A percentile compares a stretch with the other conserved stretches of the same genome.
Evolutionary conservation across 2,888 invertebrate species (phyloP).

Genomic region (Cartodere bifasciata): DNA sequence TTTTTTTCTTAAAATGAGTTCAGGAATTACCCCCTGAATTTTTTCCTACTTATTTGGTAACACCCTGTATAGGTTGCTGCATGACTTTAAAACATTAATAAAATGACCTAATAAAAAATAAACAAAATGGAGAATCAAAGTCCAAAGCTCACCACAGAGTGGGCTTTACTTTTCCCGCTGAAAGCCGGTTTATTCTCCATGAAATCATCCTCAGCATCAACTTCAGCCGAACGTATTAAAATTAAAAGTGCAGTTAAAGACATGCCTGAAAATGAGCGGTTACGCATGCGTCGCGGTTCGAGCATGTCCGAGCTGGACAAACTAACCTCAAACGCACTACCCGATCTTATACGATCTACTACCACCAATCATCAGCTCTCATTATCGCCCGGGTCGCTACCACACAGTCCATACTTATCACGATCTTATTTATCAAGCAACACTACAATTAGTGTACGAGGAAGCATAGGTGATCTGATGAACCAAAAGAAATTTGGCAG

Average conservation of each 20-base stretch:
- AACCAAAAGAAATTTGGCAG: conserved; percentile 60
- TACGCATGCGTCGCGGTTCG: conserved; percentile 54
- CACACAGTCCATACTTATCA: conserved; percentile 41
- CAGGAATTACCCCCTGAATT: too few relatives aligned
- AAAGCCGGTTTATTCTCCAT: conserved; percentile 44
- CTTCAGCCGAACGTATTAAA: conserved; percentile 24
- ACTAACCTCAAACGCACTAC: conserved; percentile 31
- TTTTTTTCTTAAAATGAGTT: too few relatives aligned
- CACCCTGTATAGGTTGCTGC: too few relatives aligned
- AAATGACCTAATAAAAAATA: too few relatives aligned
- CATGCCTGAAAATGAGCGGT: conserved; percentile 25
- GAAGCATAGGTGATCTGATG: conserved; percentile 61
- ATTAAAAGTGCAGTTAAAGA: conserved; percentile 21
- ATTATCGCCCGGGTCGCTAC: conserved; percentile 35
- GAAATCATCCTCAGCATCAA: conserved; percentile 35
- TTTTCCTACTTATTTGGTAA: too few relatives aligned
- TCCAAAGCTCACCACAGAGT: too few relatives aligned
- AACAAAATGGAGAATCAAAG: too few relatives aligned
- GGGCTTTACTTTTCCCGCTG: conserved; percentile 45
- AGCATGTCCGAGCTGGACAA: conserved; percentile 63
- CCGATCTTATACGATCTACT: conserved; percentile 40
- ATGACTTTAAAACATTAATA: too few relatives aligned
- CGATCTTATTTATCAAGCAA: conserved; percentile 33
- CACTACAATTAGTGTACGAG: conserved; percentile 24
- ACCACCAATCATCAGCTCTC: conserved; percentile 33